phyloP scores from a whole-genome alignment of 53 echinoderm and acorn worm species.

The Echinometra lucunter region DNA sequence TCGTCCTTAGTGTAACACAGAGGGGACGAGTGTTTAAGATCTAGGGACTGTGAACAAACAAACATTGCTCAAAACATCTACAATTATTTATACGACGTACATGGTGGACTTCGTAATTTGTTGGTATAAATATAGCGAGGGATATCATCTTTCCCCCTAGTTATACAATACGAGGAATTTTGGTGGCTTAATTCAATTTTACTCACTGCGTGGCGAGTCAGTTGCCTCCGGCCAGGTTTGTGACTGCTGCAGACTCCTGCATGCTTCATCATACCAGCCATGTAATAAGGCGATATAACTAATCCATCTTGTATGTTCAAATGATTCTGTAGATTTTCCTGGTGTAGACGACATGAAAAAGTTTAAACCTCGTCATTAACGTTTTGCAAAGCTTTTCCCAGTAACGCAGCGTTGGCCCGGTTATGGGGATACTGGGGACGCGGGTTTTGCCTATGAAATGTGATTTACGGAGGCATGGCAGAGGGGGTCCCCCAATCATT shows the following conservation, averaged over 20 bases:
- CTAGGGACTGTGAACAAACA: neutral
- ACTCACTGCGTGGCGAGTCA: neutral
- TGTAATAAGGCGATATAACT: neutral
- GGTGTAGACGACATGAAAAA: neutral
- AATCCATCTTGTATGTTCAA: neutral
- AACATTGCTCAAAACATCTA: neutral
- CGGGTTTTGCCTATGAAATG: too few species aligned
- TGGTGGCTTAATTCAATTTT: neutral
- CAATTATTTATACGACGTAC: neutral
- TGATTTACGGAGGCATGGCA: too few species aligned
- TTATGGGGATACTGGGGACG: too few species aligned
- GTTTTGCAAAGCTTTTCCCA: too few species aligned
- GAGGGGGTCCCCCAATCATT: too few species aligned
- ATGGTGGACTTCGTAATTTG: neutral
- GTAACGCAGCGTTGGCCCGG: too few species aligned
- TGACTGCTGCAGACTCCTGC: neutral
- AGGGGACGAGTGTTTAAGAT: neutral
- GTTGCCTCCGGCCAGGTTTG: neutral
- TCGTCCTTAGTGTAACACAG: neutral
- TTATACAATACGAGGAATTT: slow-evolving; percentile 26
- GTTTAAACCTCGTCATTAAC: neutral
- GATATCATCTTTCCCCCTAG: neutral
- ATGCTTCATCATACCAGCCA: neutral
- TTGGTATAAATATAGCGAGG: neutral
- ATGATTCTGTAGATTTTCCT: neutral